Percentiles rank a stretch among this genome's conserved stretches.
These are phyloP conservation scores for Oceanites oceanicus DNA, from an alignment of 2,113 vertebrate genomes.

Conservation along the genomic window DNA sequence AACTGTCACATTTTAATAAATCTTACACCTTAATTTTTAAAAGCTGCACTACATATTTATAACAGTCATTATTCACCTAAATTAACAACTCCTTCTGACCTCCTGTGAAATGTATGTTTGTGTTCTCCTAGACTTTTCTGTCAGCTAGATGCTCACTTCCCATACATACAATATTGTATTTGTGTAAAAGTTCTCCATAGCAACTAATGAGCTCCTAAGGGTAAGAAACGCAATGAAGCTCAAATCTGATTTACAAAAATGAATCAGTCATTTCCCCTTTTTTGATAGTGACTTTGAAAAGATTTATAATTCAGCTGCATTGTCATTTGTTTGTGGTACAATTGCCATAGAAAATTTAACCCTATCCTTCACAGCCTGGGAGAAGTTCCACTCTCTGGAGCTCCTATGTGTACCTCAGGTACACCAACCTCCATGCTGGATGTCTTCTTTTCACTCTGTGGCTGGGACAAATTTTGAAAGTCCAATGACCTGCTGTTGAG, in stretches of 20 bases:
- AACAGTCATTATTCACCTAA: conserved; percentile 15
- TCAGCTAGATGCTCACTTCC: background rate
- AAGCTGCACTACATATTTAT: background rate
- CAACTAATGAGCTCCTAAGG: conserved; percentile 25
- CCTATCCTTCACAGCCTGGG: background rate
- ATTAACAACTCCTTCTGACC: background rate
- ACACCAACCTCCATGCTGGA: rapidly evolving
- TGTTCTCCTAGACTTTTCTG: conserved; percentile 6
- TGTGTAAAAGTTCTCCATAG: conserved; percentile 32
- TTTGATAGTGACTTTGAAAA: background rate
- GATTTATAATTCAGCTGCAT: background rate
- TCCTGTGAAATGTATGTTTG: background rate
- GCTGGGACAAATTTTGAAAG: background rate
- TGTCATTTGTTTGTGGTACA: background rate
- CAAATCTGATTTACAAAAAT: conserved; percentile 16
- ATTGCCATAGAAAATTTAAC: background rate
- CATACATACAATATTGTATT: background rate
- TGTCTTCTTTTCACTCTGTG: background rate
- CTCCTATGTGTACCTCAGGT: no score
- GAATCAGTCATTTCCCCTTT: background rate
- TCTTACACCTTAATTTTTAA: background rate
- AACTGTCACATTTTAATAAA: background rate
- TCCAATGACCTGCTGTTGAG: background rate
- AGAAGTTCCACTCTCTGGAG: background rate
- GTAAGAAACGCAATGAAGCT: conserved; percentile 7